Evolutionary conservation across 2,797 vertebrate genomes (phyloP).

Genomic region (Thamnophis elegans): DNA sequence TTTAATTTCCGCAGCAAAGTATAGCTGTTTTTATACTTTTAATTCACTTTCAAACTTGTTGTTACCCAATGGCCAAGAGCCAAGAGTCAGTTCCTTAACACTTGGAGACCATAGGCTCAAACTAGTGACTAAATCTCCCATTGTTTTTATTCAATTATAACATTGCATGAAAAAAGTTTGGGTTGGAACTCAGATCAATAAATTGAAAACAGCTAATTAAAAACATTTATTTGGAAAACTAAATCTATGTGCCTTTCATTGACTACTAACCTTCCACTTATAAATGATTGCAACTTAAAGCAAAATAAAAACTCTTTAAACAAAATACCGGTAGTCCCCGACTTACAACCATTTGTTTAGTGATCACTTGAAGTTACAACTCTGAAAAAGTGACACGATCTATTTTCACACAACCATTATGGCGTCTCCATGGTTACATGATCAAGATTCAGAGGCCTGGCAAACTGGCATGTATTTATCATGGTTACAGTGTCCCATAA

Average conservation of each 20-base stretch:
- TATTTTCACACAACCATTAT: background rate
- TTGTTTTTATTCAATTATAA: background rate
- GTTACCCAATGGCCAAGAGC: background rate
- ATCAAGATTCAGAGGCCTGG: background rate
- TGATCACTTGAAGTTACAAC: background rate
- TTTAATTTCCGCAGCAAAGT: background rate
- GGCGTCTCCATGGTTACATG: background rate
- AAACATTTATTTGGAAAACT: background rate
- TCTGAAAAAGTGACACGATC: background rate
- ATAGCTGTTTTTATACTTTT: background rate
- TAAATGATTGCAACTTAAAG: background rate
- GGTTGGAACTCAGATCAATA: background rate
- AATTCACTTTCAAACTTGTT: background rate
- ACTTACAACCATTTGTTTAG: background rate
- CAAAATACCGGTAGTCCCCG: background rate
- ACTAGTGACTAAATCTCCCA: background rate
- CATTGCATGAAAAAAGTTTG: background rate
- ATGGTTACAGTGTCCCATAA: background rate
- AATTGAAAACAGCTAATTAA: background rate
- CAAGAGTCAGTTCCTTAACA: background rate
- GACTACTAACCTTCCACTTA: background rate
- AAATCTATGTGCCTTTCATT: background rate
- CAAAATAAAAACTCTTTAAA: background rate
- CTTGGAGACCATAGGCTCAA: background rate
- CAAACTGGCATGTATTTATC: background rate